Conservation (phyloP, 2,797 vertebrate genomes). For the Peromyscus attwateri region DNA sequence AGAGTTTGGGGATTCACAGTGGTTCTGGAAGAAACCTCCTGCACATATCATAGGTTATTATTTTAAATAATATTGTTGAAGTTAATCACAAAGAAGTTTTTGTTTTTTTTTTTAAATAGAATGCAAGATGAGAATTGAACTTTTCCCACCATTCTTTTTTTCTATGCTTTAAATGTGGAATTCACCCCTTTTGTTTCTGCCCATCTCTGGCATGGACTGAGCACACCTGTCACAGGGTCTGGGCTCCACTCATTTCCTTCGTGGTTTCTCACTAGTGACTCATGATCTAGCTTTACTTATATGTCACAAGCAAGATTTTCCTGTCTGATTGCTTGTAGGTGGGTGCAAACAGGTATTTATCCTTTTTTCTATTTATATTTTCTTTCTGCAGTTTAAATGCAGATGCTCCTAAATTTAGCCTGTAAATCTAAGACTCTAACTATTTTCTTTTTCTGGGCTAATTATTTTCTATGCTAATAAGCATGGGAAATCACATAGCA, state of each 20-base stretch:
- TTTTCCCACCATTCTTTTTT: not conserved
- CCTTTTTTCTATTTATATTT: conserved; percentile 33
- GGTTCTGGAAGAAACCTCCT: not conserved
- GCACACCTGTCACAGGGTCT: not conserved
- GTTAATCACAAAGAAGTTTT: not conserved
- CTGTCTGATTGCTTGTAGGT: conserved; percentile 4
- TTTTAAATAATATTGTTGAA: not conserved
- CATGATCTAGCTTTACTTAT: conserved; percentile 31
- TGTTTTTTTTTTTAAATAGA: not conserved
- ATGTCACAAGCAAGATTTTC: not conserved
- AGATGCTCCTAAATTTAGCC: conserved; percentile 4
- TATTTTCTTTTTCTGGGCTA: conserved; percentile 41
- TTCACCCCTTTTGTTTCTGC: not conserved
- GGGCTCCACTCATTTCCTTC: not conserved
- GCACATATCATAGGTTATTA: not conserved
- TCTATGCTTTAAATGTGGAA: not conserved
- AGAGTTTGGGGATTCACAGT: not conserved
- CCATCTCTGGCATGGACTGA: not conserved
- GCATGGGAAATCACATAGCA: conserved; percentile 25
- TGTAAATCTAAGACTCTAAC: conserved; percentile 1
- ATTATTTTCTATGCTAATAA: conserved; percentile 54
- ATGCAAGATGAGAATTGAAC: not conserved
- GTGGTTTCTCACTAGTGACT: conserved; percentile 37
- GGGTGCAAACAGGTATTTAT: conserved; percentile 18
- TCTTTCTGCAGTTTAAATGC: conserved; percentile 35